Base-by-base conservation (phyloP, 2,888 invertebrate genomes). In the Autographa gamma region DNA sequence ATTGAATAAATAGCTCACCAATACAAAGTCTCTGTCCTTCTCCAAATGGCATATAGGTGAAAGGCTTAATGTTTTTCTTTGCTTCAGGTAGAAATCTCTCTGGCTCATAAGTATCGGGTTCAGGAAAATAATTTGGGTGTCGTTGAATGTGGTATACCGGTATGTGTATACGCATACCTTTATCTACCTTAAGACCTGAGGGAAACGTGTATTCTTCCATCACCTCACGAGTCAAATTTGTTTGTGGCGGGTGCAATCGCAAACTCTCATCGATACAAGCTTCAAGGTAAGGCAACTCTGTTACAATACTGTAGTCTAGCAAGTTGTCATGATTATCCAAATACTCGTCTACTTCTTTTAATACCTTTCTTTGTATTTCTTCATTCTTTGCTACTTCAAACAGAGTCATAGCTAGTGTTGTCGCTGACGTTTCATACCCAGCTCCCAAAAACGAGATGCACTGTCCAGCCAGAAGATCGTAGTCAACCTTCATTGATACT, bases 391-490 rank as follows among this genome's bases (percentile, higher is more conserved):
- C 84, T 14, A 90, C 64, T 66, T 89, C 87, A 61, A 82, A 89
- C 5, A 89, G 71, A 0, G 85, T 79, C 52, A 81, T 80, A 56
- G 78, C 78, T n/a, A 86, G 64, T 0, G 87, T 84, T 0, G 77
- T 82, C 0, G 89, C 77, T 4, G 89, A 86, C 0, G 90, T 89
- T 65, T 90, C 89, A 60, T 77, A 89, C 0, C 89, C 90, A 41
- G 86, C 89, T 6, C 79, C 84, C 38, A 89, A 89, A 48, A 97
- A 96, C 0, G 95, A 82, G 32, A 95, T 92, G 0, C 95, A 92
- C 64, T 96, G 96, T 0, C 96, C 94, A 0, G 92, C 90, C 18
- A 96, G 74, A 64, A 96, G 86, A 4, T 93, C 88, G n/a, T 93
- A 74, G 0, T 90, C 88, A 5, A 95, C 75, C 7, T 86, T 76